Percentiles rank a stretch among this genome's conserved stretches.
Evolutionary conservation across 2,888 invertebrate species (phyloP).

Genomic region (Barypeithes pellucidus): DNA sequence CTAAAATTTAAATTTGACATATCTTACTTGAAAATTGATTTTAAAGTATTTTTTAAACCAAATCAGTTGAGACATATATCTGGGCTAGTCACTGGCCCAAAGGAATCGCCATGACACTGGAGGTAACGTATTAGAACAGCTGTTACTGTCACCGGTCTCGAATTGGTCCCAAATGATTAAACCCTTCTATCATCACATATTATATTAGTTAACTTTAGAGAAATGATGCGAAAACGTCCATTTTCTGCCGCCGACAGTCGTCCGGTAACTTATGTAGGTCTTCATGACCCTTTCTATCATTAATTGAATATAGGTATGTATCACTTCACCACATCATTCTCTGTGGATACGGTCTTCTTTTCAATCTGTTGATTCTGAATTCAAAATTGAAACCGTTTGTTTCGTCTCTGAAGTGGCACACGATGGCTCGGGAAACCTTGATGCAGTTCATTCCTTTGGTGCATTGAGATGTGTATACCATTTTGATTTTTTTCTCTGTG

Average conservation of each 20-base stretch:
- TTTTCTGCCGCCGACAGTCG: neutral
- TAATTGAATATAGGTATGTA: too few relatives aligned
- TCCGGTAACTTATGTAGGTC: neutral
- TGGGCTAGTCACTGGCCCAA: too few relatives aligned
- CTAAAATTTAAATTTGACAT: too few relatives aligned
- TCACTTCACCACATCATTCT: constrained; percentile 53
- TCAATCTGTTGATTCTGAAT: constrained; percentile 64
- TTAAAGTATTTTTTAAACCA: too few relatives aligned
- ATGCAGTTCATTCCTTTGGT: constrained; percentile 65
- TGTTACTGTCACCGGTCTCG: too few relatives aligned
- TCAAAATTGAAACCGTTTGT: constrained; percentile 66
- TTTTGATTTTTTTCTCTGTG: constrained; percentile 65
- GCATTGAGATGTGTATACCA: constrained; percentile 65
- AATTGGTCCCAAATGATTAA: too few relatives aligned
- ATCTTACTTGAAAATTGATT: too few relatives aligned
- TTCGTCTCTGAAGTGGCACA: constrained; percentile 65
- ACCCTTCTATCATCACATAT: too few relatives aligned
- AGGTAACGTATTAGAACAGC: too few relatives aligned
- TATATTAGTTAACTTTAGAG: neutral
- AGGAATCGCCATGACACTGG: too few relatives aligned
- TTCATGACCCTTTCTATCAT: neutral
- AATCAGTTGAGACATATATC: too few relatives aligned
- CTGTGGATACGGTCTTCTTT: constrained; percentile 63
- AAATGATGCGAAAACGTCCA: neutral
- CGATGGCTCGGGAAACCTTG: constrained; percentile 65